A percentile compares a stretch with the other conserved stretches of the same genome.
These are phyloP conservation scores for Rallus limicola DNA, from an alignment of 2,113 vertebrate species.

Conservation along the genomic window DNA sequence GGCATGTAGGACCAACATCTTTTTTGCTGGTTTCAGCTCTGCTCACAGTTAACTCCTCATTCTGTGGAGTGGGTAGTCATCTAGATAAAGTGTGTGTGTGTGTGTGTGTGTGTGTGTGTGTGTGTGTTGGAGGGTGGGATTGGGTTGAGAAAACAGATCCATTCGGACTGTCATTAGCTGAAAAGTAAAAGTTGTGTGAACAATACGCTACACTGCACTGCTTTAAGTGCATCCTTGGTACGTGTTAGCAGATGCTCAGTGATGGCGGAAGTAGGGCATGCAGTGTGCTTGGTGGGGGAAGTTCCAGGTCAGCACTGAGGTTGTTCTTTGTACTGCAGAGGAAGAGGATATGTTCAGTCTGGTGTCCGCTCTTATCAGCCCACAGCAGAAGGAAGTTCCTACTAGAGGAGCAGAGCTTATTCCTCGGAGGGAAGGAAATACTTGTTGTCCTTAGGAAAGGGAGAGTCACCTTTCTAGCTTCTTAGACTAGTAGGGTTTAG, in stretches of 20 bases:
- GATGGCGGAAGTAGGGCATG: fast-evolving
- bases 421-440: slow-evolving; percentile 30
- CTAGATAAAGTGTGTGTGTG: neutral
- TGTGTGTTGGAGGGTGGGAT: neutral
- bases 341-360: neutral
- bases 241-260: fast-evolving
- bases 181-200: neutral
- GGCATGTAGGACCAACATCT: neutral
- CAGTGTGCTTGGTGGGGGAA: neutral
- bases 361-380: neutral
- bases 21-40: neutral
- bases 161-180: neutral
- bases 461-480: neutral
- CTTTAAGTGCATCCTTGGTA: neutral
- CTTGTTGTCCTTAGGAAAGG: neutral
- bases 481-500: neutral
- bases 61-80: neutral
- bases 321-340: neutral
- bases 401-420: neutral
- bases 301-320: neutral
- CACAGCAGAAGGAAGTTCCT: slow-evolving; percentile 6
- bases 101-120: neutral
- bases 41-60: neutral
- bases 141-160: neutral
- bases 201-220: fast-evolving